phyloP scores from a whole-genome alignment of 2,888 invertebrate genomes.

The Lomographa bimaculata region DNA sequence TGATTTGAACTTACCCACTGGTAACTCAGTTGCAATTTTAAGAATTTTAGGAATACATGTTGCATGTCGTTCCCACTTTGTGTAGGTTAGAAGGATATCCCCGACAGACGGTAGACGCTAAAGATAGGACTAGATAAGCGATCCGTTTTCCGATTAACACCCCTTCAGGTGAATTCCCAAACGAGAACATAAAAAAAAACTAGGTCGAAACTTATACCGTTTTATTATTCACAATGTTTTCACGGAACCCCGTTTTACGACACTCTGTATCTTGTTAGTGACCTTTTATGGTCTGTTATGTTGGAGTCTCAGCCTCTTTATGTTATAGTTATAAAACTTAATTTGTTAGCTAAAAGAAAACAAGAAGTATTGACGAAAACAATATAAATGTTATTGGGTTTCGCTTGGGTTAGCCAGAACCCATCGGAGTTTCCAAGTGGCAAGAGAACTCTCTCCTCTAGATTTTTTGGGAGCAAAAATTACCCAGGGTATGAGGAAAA shows the following conservation, averaged over 20 bases:
- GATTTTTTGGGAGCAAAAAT: too few species aligned
- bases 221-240: conserved; percentile 32
- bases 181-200: conserved; percentile 8
- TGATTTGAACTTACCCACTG: too few species aligned
- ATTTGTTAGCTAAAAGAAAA: conserved; percentile 22
- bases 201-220: conserved; percentile 23
- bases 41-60: too few species aligned
- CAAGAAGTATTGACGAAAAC: conserved; percentile 19
- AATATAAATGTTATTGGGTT: conserved; percentile 12
- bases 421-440: too few species aligned
- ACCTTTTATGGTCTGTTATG: conserved; percentile 29
- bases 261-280: conserved; percentile 32
- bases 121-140: too few species aligned
- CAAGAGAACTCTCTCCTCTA: too few species aligned
- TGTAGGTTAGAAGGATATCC: too few species aligned
- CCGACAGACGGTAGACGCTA: too few species aligned
- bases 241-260: conserved; percentile 29
- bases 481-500: too few species aligned
- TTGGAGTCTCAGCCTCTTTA: conserved; percentile 28
- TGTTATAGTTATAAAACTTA: conserved; percentile 30
- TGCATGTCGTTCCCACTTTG: too few species aligned
- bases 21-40: too few species aligned
- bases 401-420: not conserved
- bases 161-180: not conserved
- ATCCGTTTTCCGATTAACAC: too few species aligned